Base-by-base conservation (phyloP, 2,888 invertebrate genomes). In the Muschampia plurimacula region DNA sequence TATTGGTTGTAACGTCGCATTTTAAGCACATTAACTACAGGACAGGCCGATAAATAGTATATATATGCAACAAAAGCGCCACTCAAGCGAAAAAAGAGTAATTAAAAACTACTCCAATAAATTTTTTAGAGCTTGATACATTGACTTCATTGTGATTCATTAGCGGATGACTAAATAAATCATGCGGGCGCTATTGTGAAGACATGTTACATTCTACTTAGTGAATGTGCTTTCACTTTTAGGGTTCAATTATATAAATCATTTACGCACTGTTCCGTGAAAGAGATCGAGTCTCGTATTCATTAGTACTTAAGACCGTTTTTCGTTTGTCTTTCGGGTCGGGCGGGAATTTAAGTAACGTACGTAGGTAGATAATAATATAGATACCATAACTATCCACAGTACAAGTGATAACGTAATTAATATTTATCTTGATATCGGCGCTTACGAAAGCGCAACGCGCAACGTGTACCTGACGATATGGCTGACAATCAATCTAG, bases 341-440 rank as follows among this genome's bases (percentile, higher is more conserved):
- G 62, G 60, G 59, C 22, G 41, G 44, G 12, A 60, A 59, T 59
- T 39, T 59, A 44, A 55, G 28, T 59, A 22, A 59, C 15, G 32
- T 70, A 60, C 6, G 7, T 39, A n/a, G 6, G 39, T 39, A 2
- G 39, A n/a, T n/a, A 49, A 49, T 6, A 49, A 9, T 44, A 7
- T 49, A 39, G 7, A 49, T 49, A 49, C 13, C 4, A 52, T 15
- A 15, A 5, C 15, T 52, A 52, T 8, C 8, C 15, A 52, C 9
- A 8, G 28, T 67, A 46, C 65, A 66, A 57, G 63, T 73, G 73
- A 75, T 75, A 75, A 72, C 57, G 57, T 76, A 79, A 76, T 77
- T 74, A 75, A 76, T 74, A 69, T 74, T 76, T 77, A 79, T 78
- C 78, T 77, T 67, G 74, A 76, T 75, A 74, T 62, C 74, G 72